These are phyloP conservation scores for Rhipidura dahli DNA, from an alignment of 2,113 vertebrate genomes.

Conservation along the genomic window DNA sequence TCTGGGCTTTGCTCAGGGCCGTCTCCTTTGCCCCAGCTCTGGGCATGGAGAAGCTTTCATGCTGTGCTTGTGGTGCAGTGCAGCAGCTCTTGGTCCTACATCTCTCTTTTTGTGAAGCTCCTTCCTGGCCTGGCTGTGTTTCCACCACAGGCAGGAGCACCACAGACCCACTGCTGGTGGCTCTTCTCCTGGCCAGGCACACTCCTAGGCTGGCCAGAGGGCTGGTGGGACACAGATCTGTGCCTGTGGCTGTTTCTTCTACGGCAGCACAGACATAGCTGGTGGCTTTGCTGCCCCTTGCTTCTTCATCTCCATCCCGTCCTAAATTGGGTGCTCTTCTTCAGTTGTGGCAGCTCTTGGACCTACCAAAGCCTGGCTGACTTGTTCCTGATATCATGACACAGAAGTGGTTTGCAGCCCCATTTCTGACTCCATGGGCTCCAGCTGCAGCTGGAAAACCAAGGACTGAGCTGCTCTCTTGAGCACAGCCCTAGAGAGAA, in stretches of 20 bases:
- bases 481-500: background rate
- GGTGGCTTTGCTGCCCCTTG: background rate
- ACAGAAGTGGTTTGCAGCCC: background rate
- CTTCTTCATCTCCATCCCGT: background rate
- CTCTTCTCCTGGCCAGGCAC: background rate
- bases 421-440: fast-evolving
- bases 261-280: fast-evolving
- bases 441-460: background rate
- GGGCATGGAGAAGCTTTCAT: background rate
- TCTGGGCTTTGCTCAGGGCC: background rate
- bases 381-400: background rate
- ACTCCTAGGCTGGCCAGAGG: background rate
- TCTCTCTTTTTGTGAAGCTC: background rate
- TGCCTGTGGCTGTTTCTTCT: background rate
- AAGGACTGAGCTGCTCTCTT: background rate
- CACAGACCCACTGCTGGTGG: background rate
- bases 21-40: background rate
- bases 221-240: background rate
- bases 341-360: background rate
- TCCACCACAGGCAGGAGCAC: background rate
- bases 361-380: background rate
- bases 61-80: background rate
- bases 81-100: background rate
- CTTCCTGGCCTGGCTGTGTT: background rate
- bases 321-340: background rate